Conservation (phyloP, 64 coral and sea anemone genomes). For the Porites australiensis region DNA sequence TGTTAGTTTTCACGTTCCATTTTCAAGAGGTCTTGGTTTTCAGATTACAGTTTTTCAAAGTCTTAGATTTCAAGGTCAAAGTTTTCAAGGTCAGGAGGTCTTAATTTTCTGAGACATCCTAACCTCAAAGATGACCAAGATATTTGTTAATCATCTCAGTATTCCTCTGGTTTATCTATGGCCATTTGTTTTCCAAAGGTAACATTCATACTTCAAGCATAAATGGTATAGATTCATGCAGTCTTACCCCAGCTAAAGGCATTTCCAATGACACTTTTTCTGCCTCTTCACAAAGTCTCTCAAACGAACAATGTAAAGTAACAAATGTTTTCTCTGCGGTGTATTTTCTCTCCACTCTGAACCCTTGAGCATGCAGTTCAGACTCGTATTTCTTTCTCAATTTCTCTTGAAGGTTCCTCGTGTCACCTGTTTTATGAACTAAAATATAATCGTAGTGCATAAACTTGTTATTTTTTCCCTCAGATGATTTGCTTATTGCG, state of each 20-base stretch:
- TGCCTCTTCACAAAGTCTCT: constrained; percentile 94
- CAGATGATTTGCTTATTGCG: constrained; percentile 63
- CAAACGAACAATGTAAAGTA: constrained; percentile 92
- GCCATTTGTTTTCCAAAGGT: too few relatives aligned
- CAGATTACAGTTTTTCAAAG: too few relatives aligned
- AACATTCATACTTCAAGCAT: background rate
- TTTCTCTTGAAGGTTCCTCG: constrained; percentile 62
- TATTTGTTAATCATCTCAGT: too few relatives aligned
- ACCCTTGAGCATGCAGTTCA: constrained; percentile 71
- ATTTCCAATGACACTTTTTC: constrained; percentile 89
- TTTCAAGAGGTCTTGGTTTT: too few relatives aligned
- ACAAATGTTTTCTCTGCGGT: constrained; percentile 79
- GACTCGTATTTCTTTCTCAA: constrained; percentile 80
- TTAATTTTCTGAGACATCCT: too few relatives aligned
- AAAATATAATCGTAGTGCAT: constrained; percentile 92
- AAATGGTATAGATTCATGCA: background rate
- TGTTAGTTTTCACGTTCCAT: too few relatives aligned
- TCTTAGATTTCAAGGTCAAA: too few relatives aligned
- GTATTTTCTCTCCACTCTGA: constrained; percentile 85
- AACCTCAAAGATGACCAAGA: too few relatives aligned
- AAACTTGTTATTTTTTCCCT: constrained; percentile 35
- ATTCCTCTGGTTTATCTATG: too few relatives aligned
- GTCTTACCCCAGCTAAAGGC: constrained; percentile 93
- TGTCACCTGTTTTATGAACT: constrained; percentile 80
- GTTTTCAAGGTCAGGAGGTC: too few relatives aligned